Evolutionary conservation across 1,140 invertebrate species (phyloP), one percentile per base, ranked within the genome.

Genomic region (Belonocnema kinseyi): DNA sequence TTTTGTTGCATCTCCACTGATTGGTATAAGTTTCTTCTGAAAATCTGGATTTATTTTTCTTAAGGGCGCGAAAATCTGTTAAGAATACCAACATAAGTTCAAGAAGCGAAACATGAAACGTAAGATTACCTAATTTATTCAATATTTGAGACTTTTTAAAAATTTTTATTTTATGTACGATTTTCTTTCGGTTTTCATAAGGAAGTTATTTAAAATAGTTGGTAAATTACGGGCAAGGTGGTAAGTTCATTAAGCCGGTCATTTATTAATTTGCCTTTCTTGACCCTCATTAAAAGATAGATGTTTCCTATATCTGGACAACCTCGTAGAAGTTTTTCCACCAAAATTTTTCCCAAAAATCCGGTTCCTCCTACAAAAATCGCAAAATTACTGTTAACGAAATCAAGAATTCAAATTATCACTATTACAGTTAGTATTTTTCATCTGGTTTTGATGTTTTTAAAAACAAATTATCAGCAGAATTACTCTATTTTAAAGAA

Each of bases 211-310:
- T 2, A 53, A 73, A 73, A 46, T 10, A 10, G 14, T 14, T 21
- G 26, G 13, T 52, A 53, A 52, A 21, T 53, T 40, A 46, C 50
- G 16, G 51, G 53, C n/a, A 56, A n/a, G 86, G 84, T 82, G 81
- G 91, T 90, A 40, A 73, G 52, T 72, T 88, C 74, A 16, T 86
- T 54, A 53, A 87, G 88, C 46, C 89, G 81, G 10, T 89, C 83
- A 26, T 86, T 74, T 0, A 91, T 83, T 50, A 86, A 86, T 74
- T 90, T 86, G 40, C 90, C 91, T 80, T 92, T 91, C 77, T 94
- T 93, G 7, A 89, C 85, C 76, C 94, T 85, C 61, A 95, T 87
- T 33, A 95, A 87, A 16, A 95, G 76, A 81, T 93, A 95, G 19
- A 95, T 89, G 66, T 85, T 91, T 58, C 90, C 89, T 0, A 95